Conservation (phyloP, 2,113 vertebrate species). For the Myiozetetes cayanensis region DNA sequence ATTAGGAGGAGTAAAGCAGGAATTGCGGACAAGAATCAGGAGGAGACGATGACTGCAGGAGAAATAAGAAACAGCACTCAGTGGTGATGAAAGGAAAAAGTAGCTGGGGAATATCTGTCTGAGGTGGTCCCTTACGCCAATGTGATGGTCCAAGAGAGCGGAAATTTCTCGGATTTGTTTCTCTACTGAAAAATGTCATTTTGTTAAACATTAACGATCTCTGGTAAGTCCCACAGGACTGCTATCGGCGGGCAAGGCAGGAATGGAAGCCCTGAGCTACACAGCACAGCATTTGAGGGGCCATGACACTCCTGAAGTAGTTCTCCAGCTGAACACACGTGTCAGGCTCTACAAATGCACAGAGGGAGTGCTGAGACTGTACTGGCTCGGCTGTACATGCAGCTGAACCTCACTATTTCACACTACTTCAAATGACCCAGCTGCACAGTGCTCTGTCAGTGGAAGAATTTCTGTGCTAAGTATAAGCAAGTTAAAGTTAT, state of each 20-base stretch:
- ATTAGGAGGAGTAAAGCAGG: not conserved
- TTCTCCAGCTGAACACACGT: not conserved
- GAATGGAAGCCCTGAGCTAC: not conserved
- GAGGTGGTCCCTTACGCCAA: not conserved
- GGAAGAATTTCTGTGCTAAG: not conserved
- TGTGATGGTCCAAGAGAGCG: not conserved
- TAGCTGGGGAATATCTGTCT: not conserved
- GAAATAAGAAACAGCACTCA: not conserved
- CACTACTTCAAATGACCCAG: not conserved
- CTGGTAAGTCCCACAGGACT: not conserved
- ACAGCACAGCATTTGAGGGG: not conserved
- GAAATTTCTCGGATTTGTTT: not conserved
- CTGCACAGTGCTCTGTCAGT: not conserved
- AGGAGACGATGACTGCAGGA: not conserved
- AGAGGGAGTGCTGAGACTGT: not conserved
- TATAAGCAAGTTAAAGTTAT: not conserved
- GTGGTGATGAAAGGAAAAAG: not conserved
- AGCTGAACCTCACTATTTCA: not conserved
- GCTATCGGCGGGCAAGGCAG: fast-evolving
- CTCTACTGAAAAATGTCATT: not conserved
- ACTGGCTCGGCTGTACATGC: not conserved
- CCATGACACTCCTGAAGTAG: not conserved
- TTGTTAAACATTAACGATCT: not conserved
- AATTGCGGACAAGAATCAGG: not conserved
- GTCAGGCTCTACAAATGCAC: not conserved